Percentiles rank a stretch among this genome's conserved stretches.
These are phyloP conservation scores for Boulengeromyrus knoepffleri DNA, from an alignment of 2,113 vertebrate species.

Conservation along the genomic window DNA sequence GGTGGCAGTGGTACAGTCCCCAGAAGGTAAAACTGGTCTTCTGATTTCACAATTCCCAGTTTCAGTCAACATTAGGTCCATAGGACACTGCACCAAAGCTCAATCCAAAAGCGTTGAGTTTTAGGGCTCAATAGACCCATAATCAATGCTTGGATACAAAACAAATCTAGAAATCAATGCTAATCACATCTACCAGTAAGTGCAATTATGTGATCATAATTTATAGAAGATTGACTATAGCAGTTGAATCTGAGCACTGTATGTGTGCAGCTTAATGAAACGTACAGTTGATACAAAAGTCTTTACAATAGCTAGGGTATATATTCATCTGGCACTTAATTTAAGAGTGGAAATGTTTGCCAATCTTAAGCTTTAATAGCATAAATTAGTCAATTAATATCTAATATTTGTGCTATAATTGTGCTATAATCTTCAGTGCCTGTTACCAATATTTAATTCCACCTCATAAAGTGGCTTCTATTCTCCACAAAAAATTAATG, in stretches of 20 bases:
- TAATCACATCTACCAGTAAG: neutral
- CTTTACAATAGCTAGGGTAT: neutral
- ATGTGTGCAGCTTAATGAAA: neutral
- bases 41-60: neutral
- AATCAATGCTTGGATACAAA: neutral
- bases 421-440: slow-evolving; percentile 40
- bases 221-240: neutral
- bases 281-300: no score
- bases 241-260: neutral
- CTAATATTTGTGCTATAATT: slow-evolving; percentile 43
- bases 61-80: neutral
- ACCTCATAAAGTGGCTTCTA: slow-evolving; percentile 41
- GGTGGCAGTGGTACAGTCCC: neutral
- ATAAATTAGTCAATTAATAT: slow-evolving; percentile 42
- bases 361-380: slow-evolving; percentile 21
- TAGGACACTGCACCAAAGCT: neutral
- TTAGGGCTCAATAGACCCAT: neutral
- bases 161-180: neutral
- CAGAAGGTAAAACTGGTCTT: neutral
- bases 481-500: slow-evolving; percentile 42
- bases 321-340: neutral
- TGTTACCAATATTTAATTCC: slow-evolving; percentile 48
- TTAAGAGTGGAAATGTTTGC: neutral
- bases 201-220: neutral
- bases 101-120: neutral